phyloP scores from a whole-genome alignment of 2,888 invertebrate genomes.

The Brenthis hecate region DNA sequence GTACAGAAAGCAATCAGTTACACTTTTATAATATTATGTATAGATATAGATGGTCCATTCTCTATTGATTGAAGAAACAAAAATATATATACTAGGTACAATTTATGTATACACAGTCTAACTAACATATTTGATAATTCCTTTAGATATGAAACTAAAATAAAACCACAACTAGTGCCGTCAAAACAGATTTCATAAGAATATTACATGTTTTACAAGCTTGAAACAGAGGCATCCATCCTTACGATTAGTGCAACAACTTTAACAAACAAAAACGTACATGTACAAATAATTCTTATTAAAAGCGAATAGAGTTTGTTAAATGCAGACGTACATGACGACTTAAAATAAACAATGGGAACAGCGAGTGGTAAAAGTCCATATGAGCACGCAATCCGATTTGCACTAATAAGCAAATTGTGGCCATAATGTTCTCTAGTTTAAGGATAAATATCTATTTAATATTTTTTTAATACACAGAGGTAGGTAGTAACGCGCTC shows the following conservation, averaged over 20 bases:
- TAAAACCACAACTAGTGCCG: not conserved
- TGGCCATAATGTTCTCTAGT: conserved; percentile 23
- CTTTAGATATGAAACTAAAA: not conserved
- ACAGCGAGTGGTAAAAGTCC: conserved; percentile 29
- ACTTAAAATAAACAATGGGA: conserved; percentile 30
- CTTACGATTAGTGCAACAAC: conserved; percentile 28
- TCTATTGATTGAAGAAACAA: too few species aligned
- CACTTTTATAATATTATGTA: too few species aligned
- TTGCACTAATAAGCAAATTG: conserved; percentile 38
- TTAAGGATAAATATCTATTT: not conserved
- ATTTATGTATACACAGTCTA: too few species aligned
- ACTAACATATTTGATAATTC: too few species aligned
- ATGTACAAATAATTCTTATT: conserved; percentile 20
- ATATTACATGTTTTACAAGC: conserved; percentile 28
- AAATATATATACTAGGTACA: too few species aligned
- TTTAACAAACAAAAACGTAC: conserved; percentile 2
- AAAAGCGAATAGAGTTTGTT: conserved; percentile 11
- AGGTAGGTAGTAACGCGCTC: too few species aligned
- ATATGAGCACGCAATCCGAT: conserved; percentile 37
- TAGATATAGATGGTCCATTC: too few species aligned
- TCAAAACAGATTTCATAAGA: conserved; percentile 29
- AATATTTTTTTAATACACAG: not conserved
- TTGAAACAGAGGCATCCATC: conserved; percentile 32
- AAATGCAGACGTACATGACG: not conserved
- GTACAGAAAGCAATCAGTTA: too few species aligned